Percentiles rank a stretch among this genome's conserved stretches.
These are phyloP conservation scores for Coptotermes formosanus DNA, from an alignment of 1,140 invertebrate species.

Conservation along the genomic window DNA sequence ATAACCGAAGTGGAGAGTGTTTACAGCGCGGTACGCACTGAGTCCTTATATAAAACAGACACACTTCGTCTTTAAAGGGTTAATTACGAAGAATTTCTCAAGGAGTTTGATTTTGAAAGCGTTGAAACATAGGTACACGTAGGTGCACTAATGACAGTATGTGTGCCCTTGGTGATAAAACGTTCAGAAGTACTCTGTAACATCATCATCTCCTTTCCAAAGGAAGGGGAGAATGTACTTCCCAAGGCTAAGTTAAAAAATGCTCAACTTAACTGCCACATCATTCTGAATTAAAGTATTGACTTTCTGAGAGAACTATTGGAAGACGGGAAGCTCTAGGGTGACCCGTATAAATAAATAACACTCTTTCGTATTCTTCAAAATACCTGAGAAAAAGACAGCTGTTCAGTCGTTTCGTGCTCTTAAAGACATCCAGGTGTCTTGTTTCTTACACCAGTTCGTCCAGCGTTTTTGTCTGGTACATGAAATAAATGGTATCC, in stretches of 20 bases:
- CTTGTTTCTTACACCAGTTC: too few species aligned
- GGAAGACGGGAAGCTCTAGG: neutral
- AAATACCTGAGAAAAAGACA: neutral
- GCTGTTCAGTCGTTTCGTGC: neutral
- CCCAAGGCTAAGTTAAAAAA: neutral
- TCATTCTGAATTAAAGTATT: neutral
- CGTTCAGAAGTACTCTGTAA: neutral
- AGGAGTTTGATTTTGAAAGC: neutral
- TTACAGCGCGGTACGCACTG: too few species aligned
- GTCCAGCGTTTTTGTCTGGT: too few species aligned
- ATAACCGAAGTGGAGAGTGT: too few species aligned
- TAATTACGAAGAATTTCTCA: too few species aligned
- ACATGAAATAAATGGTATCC: too few species aligned
- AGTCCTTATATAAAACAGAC: too few species aligned
- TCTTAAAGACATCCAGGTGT: too few species aligned
- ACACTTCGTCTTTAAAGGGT: too few species aligned
- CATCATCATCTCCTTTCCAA: neutral
- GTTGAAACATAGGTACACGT: neutral
- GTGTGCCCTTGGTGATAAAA: neutral
- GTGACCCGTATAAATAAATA: neutral
- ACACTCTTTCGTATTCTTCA: neutral
- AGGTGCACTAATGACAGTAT: neutral
- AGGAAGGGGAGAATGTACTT: neutral
- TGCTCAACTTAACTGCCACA: neutral
- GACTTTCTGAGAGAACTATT: neutral